Evolutionary conservation across 2,113 vertebrate species (phyloP), one percentile per base, ranked within the genome.

Genomic region (Halichoeres trimaculatus): DNA sequence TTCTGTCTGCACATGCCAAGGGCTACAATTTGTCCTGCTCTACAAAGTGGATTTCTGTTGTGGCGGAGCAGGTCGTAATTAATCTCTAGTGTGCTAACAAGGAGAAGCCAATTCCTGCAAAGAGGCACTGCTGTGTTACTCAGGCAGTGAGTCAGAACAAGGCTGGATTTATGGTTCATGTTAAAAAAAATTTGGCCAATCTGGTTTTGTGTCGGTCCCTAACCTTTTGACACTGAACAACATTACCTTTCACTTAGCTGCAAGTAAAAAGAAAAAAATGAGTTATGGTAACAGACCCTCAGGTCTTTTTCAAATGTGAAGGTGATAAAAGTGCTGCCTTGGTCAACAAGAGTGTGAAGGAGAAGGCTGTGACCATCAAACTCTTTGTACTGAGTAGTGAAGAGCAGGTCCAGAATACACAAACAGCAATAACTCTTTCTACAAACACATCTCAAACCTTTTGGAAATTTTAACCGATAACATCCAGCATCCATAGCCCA

Each of bases 21-120:
- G 79, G 87, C 84, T 81, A 84, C 74, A 84, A 81, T 84, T 87
- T 85, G 85, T 90, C 78, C 74, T 78, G 72, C 74, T 82, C 63
- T 74, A 63, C 74, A 75, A 83, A 79, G 87, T 78, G 56, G 67
- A 85, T 88, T 78, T 88, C 75, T 74, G 73, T 82, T 81, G 83
- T 76, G 73, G 76, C 83, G 80, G 61, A 90, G 85, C 70, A 80
- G 78, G 66, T 78, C 23, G 30, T 87, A 92, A 91, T 92, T 89
- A 91, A 91, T 91, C 89, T 90, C 88, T 23, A 34, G 85, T 86
- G 88, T 74, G 52, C 66, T 75, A 88, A 88, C 81, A 85, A 89
- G 84, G 38, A 69, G 81, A 80, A 59, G 70, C 76, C 74, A 84
- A 77, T 73, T 38, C 61, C 56, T 73, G 61, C 79, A 74, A 74